A percentile compares a stretch with the other conserved stretches of the same genome.
phyloP scores from a whole-genome alignment of 2,113 vertebrate genomes.

The Dromaius novaehollandiae region DNA sequence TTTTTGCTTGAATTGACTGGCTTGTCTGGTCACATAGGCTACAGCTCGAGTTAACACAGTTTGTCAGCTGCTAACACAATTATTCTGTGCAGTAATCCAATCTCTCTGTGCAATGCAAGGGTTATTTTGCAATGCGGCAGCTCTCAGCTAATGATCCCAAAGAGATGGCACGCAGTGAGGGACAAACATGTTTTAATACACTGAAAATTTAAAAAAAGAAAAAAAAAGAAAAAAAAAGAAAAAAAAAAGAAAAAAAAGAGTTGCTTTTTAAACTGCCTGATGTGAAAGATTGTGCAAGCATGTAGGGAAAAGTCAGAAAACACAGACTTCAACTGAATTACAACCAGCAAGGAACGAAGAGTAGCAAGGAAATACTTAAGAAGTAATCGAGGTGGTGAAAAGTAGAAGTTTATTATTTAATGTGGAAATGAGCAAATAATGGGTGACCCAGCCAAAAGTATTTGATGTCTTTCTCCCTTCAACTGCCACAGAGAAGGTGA shows the following conservation, averaged over 20 bases:
- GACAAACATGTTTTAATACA: fast-evolving
- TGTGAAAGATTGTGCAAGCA: background rate
- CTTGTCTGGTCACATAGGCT: background rate
- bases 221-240: background rate
- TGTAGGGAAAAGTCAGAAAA: background rate
- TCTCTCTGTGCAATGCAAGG: background rate
- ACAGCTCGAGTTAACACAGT: background rate
- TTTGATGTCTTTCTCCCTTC: slow-evolving; percentile 6
- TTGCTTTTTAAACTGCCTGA: background rate
- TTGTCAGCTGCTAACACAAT: background rate
- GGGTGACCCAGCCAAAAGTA: background rate
- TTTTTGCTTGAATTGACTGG: background rate
- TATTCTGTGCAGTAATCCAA: background rate
- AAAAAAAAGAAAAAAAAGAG: background rate
- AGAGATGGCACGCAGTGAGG: background rate
- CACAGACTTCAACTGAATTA: background rate
- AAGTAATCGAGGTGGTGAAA: background rate
- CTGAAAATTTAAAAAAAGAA: background rate
- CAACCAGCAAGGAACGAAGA: background rate
- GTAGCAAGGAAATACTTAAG: background rate
- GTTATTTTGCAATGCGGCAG: background rate
- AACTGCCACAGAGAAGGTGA: background rate
- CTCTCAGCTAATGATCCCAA: fast-evolving
- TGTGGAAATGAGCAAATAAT: background rate
- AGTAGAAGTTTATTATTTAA: background rate